phyloP scores from a whole-genome alignment of 2,888 invertebrate genomes.

The Eutolmus rufibarbis region DNA sequence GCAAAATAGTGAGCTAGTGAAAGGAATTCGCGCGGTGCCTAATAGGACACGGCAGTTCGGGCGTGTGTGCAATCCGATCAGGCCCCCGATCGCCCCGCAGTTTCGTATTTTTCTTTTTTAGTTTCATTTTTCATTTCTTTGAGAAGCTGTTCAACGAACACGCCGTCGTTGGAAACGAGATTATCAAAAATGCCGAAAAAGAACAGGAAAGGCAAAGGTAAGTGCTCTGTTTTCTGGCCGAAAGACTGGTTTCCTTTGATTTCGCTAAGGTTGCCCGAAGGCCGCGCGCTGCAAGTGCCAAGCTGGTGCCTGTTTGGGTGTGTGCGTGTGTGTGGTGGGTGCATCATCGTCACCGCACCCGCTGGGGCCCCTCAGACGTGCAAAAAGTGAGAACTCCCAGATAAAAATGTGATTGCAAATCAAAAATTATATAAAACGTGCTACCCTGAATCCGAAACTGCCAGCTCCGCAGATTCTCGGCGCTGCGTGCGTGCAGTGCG shows the following conservation, averaged over 20 bases:
- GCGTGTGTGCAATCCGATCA: neutral
- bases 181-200: constrained; percentile 57
- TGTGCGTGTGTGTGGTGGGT: neutral
- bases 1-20: neutral
- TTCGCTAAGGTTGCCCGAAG: neutral
- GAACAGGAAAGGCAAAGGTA: constrained; percentile 60
- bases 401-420: neutral
- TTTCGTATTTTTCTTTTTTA: neutral
- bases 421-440: neutral
- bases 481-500: neutral
- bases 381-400: neutral
- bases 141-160: neutral
- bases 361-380: neutral
- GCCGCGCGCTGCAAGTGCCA: constrained; percentile 15
- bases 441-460: neutral
- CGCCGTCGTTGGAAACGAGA: neutral
- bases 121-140: neutral
- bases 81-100: neutral
- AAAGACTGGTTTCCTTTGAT: neutral
- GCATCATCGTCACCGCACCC: neutral
- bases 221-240: constrained; percentile 47
- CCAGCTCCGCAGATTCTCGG: neutral
- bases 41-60: neutral
- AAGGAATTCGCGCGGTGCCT: neutral
- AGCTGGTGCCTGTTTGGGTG: neutral